Percentiles rank a stretch among this genome's conserved stretches.
Conservation (phyloP, 2,113 vertebrate genomes). For the Bufo gargarizans region DNA sequence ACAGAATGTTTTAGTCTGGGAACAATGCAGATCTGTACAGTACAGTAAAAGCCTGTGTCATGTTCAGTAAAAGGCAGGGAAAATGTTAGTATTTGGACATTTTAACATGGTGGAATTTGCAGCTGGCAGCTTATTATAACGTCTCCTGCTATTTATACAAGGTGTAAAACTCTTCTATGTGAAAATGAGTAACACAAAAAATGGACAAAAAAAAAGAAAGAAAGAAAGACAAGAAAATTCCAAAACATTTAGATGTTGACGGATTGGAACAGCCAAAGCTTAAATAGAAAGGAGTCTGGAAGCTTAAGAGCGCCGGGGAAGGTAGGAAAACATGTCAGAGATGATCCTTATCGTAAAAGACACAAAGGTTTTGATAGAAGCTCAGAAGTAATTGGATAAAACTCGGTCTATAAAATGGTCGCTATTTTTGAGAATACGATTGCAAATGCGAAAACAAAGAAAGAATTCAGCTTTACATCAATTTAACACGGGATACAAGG, state of each 20-base stretch:
- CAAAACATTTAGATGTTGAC: slow-evolving; percentile 36
- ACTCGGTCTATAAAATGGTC: background rate
- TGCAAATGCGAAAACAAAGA: slow-evolving; percentile 35
- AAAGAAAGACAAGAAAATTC: slow-evolving; percentile 19
- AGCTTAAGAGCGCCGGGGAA: background rate
- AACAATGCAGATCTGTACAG: background rate
- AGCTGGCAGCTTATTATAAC: background rate
- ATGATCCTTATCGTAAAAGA: slow-evolving; percentile 40
- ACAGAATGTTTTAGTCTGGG: background rate
- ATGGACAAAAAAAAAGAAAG: background rate
- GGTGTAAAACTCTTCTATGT: slow-evolving; percentile 19
- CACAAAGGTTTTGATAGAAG: slow-evolving; percentile 30
- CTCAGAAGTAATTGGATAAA: slow-evolving; percentile 46
- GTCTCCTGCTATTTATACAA: slow-evolving; percentile 17
- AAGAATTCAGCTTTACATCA: slow-evolving; percentile 11
- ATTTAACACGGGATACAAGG: slow-evolving; percentile 53
- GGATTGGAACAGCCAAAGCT: slow-evolving; percentile 39
- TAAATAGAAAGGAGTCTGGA: slow-evolving; percentile 24
- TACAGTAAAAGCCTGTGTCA: background rate
- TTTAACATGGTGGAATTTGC: background rate
- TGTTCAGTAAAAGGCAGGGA: background rate
- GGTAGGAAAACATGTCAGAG: slow-evolving; percentile 36
- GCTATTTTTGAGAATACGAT: slow-evolving; percentile 11
- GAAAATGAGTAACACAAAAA: background rate
- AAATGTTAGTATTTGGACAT: background rate